Percentiles rank a stretch among this genome's conserved stretches.
These are phyloP conservation scores for Agrilus mali DNA, from an alignment of 2,888 invertebrate species.

Conservation along the genomic window DNA sequence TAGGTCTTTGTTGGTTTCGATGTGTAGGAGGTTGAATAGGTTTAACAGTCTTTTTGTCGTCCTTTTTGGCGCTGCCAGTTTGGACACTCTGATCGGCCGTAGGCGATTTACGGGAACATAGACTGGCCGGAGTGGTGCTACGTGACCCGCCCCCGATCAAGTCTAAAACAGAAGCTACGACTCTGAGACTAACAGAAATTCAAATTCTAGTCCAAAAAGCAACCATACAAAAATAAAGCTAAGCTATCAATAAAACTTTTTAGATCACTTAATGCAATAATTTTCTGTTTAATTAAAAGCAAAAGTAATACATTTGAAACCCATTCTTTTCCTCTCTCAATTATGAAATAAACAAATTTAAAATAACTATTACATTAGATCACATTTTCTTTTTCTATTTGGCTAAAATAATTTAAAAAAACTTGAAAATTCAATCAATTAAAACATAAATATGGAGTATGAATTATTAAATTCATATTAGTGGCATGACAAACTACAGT, in stretches of 20 bases:
- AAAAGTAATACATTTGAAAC: too few relatives aligned
- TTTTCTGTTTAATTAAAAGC: too few relatives aligned
- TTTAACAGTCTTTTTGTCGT: slow-evolving; percentile 28
- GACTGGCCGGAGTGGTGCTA: slow-evolving; percentile 67
- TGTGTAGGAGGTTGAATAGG: slow-evolving; percentile 28
- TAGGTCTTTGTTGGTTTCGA: slow-evolving; percentile 25
- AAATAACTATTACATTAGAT: too few relatives aligned
- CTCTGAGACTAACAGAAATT: slow-evolving; percentile 16
- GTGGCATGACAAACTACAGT: too few relatives aligned
- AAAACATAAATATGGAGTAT: too few relatives aligned
- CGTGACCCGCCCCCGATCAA: slow-evolving; percentile 61
- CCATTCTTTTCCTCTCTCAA: too few relatives aligned
- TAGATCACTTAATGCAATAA: too few relatives aligned
- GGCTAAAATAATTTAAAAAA: too few relatives aligned
- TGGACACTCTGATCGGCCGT: slow-evolving; percentile 78
- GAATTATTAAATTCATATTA: too few relatives aligned
- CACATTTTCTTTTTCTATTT: too few relatives aligned
- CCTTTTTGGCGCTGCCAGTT: slow-evolving; percentile 37
- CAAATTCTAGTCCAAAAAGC: slow-evolving; percentile 3
- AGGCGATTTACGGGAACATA: slow-evolving; percentile 65
- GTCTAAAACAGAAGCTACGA: slow-evolving; percentile 47
- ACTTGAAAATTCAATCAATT: too few relatives aligned
- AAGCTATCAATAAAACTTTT: background rate
- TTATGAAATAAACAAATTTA: too few relatives aligned
- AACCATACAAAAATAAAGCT: slow-evolving; percentile 4